A percentile compares a stretch with the other conserved stretches of the same genome.
phyloP scores from a whole-genome alignment of 35 echinoderm and acorn worm genomes.

The Acanthaster planci region DNA sequence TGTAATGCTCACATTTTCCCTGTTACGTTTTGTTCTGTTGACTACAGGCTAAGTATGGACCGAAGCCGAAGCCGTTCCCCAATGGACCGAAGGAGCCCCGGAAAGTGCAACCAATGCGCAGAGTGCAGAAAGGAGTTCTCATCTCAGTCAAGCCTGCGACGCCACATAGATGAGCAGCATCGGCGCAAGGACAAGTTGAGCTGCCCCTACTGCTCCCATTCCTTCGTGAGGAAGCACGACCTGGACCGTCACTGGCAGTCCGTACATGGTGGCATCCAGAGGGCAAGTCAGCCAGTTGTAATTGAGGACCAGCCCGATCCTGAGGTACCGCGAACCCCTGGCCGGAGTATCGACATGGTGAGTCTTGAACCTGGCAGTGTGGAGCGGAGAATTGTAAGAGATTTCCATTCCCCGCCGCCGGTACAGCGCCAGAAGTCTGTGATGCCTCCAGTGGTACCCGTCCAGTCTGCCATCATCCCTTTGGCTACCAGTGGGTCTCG shows the following conservation, averaged over 20 bases:
- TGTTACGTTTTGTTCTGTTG: background rate
- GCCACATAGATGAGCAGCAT: conserved; percentile 1
- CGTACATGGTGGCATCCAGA: background rate
- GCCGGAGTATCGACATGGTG: background rate
- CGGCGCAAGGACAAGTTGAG: background rate
- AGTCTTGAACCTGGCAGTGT: background rate
- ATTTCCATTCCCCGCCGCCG: background rate
- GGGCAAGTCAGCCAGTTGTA: background rate
- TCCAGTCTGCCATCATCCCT: too few species aligned
- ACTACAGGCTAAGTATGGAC: background rate
- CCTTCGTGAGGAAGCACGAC: background rate
- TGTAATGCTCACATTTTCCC: background rate
- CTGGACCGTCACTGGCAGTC: background rate
- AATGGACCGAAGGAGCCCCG: background rate
- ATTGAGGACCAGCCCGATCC: background rate
- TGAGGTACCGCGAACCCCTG: background rate
- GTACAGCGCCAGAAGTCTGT: background rate
- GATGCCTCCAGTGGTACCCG: too few species aligned
- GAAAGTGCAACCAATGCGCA: background rate
- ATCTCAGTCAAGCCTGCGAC: background rate
- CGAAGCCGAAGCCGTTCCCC: background rate
- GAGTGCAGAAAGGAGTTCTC: conserved; percentile 6
- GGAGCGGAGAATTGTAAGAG: background rate
- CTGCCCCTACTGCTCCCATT: background rate
- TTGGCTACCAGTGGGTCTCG: background rate